Conservation (phyloP, 2,888 invertebrate species). For the Strigamia maritima region DNA sequence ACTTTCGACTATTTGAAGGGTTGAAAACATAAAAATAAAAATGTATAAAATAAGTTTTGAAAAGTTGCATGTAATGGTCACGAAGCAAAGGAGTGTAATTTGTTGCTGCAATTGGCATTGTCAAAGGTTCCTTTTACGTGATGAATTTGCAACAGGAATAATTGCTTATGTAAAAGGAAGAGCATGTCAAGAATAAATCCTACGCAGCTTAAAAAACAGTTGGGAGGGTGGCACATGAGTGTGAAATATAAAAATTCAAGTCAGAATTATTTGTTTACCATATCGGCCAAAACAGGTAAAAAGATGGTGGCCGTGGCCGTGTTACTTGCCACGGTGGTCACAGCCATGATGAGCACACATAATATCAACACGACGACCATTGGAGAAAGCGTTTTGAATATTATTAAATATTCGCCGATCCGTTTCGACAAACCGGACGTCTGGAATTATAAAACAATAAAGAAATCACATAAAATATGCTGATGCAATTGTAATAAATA, state of each 20-base stretch:
- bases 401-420: constrained; percentile 48
- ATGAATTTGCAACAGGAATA: constrained; percentile 11
- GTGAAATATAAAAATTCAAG: not conserved
- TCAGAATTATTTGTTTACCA: constrained; percentile 47
- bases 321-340: constrained; percentile 54
- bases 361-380: constrained; percentile 50
- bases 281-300: constrained; percentile 51
- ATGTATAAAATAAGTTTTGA: not conserved
- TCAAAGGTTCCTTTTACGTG: not conserved
- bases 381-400: constrained; percentile 47
- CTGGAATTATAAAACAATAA: constrained; percentile 29
- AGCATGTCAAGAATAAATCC: not conserved
- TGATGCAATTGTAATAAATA: not conserved
- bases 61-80: too few species aligned
- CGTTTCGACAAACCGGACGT: constrained; percentile 50
- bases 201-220: not conserved
- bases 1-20: constrained; percentile 31
- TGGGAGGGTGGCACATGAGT: not conserved
- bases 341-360: constrained; percentile 50
- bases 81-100: too few species aligned
- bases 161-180: not conserved
- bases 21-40: not conserved
- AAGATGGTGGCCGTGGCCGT: constrained; percentile 54
- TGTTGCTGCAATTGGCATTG: not conserved
- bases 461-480: not conserved